Evolutionary conservation across 2,797 vertebrate species (phyloP), one percentile per base, ranked within the genome.

Genomic region (Myotis daubentonii): DNA sequence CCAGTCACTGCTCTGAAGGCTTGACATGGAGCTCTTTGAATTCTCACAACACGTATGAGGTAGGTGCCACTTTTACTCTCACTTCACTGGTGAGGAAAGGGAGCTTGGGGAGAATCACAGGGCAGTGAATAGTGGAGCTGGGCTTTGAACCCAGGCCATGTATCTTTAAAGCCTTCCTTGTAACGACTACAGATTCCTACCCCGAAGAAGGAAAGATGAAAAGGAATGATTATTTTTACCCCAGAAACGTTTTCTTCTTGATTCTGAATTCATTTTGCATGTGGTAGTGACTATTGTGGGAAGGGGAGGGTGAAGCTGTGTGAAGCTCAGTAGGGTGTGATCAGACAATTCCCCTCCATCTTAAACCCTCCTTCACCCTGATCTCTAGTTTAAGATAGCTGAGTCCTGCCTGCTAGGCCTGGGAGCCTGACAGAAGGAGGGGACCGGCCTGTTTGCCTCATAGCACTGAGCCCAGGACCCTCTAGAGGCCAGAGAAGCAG

Each of bases 391-490:
- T 70, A 70, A 57, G 83, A 30, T 4, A 70, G 6, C 25, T 30
- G 30, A n/a, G 17, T 70, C 41, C 68, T 44, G 19, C 62, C 1
- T 4, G 4, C 6, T 15, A 41, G 20, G 19, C 22, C 38, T 55
- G 49, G 15, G 65, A 87, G 20, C 11, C n/a, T 74, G n/a, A 60
- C 17, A 80, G 51, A 33, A 36, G 53, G 23, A 20, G 2, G 5
- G n/a, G 17, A 5, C 16, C n/a, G 10, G 12, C 9, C 44, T 51
- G 22, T 41, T 66, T 70, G 25, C 15, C 33, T 6, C n/a, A 68
- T 8, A 65, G 25, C 30, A 11, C 1, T 6, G 41, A 90, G 25
- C 3, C 8, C 51, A 7, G 9, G 8, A 20, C 1, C 0, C n/a
- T 16, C 11, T 8, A 11, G 7, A 85, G 79, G 74, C 22, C 15